Evolutionary conservation across 2,888 invertebrate species (phyloP), one percentile per base, ranked within the genome.

Genomic region (Drepanosiphum platanoidis): DNA sequence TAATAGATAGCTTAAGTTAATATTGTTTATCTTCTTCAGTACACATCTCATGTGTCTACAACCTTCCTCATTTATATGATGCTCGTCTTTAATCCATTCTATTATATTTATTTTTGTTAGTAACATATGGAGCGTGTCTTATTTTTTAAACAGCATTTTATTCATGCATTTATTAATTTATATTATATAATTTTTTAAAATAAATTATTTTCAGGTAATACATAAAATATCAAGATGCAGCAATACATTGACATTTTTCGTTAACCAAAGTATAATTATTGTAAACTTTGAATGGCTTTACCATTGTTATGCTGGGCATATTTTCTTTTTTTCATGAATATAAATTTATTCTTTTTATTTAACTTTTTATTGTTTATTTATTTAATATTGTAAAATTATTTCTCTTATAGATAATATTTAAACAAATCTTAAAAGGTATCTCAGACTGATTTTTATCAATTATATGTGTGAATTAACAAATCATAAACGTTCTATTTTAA

Each of bases 291-390:
- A 72, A 72, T 83, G 74, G 34, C 64, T 46, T 64, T 46, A 83
- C 15, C 42, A 32, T 74, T 72, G 42, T 74, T 46, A 64, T 61
- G 61, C 32, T 72, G 61, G 32, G 39, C 39, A 72, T 82, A 42
- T 61, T 13, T 72, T 71, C 13, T 61, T 42, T 58, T 61, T 81
- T 71, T 58, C 39, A 61, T 82, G 32, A 82, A 61, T 72, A 82
- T 72, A 72, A 82, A 61, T 72, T 36, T 72, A 72, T 81, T 81
- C 61, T 71, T 71, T 81, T 30, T 58, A 15, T 81, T 81, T 36
- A 36, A 70, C 52, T 68, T 7, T 61, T 66, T 64, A 27, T 64
- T 64, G 2, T 9, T 64, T 68, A 22, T 81, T 80, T 52, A n/a
- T 42, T 82, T 58, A 36, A 81, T 81, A 9, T 39, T 58, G 5